phyloP scores from a whole-genome alignment of 2,113 vertebrate species.

The Cinclus mexicanus region DNA sequence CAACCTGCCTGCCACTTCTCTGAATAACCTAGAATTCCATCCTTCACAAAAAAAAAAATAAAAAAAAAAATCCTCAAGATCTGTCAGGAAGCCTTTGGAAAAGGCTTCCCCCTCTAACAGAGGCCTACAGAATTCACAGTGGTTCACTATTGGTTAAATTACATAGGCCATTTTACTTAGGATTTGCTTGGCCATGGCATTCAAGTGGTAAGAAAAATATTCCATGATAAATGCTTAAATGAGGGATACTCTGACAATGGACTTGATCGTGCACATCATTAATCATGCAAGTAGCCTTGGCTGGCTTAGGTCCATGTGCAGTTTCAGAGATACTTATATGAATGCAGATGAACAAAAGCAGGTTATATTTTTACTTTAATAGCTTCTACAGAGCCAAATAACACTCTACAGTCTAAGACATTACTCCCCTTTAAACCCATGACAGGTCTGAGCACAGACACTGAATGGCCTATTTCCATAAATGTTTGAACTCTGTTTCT shows the following conservation, averaged over 20 bases:
- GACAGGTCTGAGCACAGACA: background rate
- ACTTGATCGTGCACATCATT: background rate
- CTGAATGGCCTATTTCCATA: background rate
- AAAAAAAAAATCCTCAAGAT: background rate
- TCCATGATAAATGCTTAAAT: background rate
- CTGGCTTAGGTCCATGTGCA: background rate
- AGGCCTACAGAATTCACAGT: background rate
- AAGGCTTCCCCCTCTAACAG: background rate
- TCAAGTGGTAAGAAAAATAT: background rate
- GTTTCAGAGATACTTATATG: background rate
- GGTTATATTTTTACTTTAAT: background rate
- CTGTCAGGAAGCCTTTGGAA: background rate
- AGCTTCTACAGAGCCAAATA: background rate
- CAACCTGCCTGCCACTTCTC: background rate
- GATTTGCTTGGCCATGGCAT: background rate
- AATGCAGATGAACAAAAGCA: conserved; percentile 30
- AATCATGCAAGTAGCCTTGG: background rate
- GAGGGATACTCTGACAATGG: background rate
- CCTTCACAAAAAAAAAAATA: background rate
- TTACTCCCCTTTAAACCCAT: background rate
- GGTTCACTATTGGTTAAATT: background rate
- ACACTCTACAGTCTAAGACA: background rate
- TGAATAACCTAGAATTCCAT: background rate
- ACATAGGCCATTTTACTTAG: background rate
- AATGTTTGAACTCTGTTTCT: background rate